A percentile compares a stretch with the other conserved stretches of the same genome.
Evolutionary conservation across 2,888 invertebrate species (phyloP).

Genomic region (Alitta virens): DNA sequence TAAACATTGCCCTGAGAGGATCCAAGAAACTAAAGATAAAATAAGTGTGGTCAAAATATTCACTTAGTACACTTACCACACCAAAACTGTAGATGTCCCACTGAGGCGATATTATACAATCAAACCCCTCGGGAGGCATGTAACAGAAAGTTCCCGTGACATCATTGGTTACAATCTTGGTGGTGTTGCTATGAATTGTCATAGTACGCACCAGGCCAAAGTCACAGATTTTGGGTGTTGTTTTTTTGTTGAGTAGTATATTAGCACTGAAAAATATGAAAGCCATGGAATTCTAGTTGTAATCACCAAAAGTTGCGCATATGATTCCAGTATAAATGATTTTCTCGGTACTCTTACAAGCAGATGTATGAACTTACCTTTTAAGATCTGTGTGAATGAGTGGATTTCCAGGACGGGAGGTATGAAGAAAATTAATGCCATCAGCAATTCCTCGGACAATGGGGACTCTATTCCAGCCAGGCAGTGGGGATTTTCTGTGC

Average conservation of each 20-base stretch:
- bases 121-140: neutral
- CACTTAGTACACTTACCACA: neutral
- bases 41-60: too few relatives aligned
- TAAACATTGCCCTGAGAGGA: too few relatives aligned
- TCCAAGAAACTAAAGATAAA: too few relatives aligned
- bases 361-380: neutral
- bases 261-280: slow-evolving; percentile 3
- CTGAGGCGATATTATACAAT: neutral
- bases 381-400: slow-evolving; percentile 7
- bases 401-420: neutral
- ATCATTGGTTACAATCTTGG: neutral
- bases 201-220: neutral
- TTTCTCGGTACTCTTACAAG: neutral
- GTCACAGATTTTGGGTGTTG: slow-evolving; percentile 3
- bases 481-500: neutral
- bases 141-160: neutral
- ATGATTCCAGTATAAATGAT: too few relatives aligned
- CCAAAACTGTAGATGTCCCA: slow-evolving; percentile 6
- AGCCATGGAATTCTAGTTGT: too few relatives aligned
- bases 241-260: neutral
- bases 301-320: too few relatives aligned
- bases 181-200: neutral
- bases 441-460: slow-evolving; percentile 4
- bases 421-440: neutral
- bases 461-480: neutral